These are phyloP conservation scores for Chrysochloris asiatica DNA, from an alignment of 2,113 vertebrate genomes.

Conservation along the genomic window DNA sequence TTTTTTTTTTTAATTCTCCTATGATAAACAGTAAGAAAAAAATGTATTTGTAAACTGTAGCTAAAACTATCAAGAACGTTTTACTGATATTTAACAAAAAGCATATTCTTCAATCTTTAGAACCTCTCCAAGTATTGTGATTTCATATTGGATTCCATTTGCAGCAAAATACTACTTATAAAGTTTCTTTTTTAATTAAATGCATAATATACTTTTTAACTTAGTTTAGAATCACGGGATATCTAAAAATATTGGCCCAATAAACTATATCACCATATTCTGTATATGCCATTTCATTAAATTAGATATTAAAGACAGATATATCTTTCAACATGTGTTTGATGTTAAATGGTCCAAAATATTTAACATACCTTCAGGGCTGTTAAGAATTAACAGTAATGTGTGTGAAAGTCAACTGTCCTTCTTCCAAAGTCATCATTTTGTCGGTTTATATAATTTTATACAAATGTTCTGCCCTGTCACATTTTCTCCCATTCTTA, in stretches of 20 bases:
- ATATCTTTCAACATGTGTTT: neutral
- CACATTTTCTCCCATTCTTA: conserved; percentile 51
- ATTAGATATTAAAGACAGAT: conserved; percentile 31
- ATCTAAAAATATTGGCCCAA: conserved; percentile 42
- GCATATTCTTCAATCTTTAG: conserved; percentile 26
- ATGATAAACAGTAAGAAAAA: conserved; percentile 24
- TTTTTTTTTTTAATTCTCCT: neutral
- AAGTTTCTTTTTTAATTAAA: conserved; percentile 49
- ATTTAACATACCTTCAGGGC: neutral
- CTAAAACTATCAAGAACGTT: conserved; percentile 32
- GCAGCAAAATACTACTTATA: conserved; percentile 55
- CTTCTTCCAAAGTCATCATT: conserved; percentile 51
- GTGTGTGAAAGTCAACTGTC: conserved; percentile 25
- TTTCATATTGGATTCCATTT: neutral
- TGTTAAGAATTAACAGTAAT: neutral
- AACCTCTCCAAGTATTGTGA: conserved; percentile 40
- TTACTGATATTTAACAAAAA: conserved; percentile 38
- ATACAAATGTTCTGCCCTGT: conserved; percentile 52
- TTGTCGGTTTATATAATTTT: conserved; percentile 52
- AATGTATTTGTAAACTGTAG: neutral
- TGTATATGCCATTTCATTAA: neutral
- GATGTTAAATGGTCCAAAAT: conserved; percentile 20
- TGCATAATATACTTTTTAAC: neutral
- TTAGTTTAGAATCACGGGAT: neutral
- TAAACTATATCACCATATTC: neutral